These are phyloP conservation scores for Merluccius polli DNA, from an alignment of 2,797 vertebrate genomes.

Conservation along the genomic window DNA sequence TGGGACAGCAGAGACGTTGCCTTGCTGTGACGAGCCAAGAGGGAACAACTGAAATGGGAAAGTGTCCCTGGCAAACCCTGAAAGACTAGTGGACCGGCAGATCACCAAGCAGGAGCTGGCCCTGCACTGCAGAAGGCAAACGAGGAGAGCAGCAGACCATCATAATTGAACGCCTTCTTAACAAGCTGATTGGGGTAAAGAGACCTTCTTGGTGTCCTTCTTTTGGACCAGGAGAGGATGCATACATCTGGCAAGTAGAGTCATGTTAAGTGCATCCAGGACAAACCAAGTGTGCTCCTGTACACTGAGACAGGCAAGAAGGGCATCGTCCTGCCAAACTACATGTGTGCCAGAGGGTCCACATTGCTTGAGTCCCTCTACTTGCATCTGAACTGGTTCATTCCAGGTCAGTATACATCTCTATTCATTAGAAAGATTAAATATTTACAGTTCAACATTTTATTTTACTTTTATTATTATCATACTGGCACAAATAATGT, in stretches of 20 bases:
- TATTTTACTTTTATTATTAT: too few relatives aligned
- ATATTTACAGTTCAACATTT: too few relatives aligned
- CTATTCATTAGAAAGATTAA: too few relatives aligned
- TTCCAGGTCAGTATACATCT: constrained; percentile 30
- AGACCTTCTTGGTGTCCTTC: constrained; percentile 10
- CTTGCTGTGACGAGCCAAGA: constrained; percentile 11
- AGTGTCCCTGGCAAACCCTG: constrained; percentile 21
- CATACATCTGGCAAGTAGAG: constrained; percentile 12
- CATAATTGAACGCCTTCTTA: constrained; percentile 13
- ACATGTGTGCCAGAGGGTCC: constrained; percentile 25
- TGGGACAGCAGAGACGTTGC: constrained; percentile 12
- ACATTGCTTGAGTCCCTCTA: constrained; percentile 29
- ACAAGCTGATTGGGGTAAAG: constrained; percentile 16
- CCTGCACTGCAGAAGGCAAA: constrained; percentile 22
- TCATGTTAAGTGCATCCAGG: constrained; percentile 26
- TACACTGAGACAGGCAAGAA: constrained; percentile 14
- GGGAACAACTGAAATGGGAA: constrained; percentile 12
- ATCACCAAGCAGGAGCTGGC: constrained; percentile 17
- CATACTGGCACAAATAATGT: too few relatives aligned
- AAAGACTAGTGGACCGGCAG: constrained; percentile 13
- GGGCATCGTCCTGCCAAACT: constrained; percentile 3
- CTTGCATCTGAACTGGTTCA: constrained; percentile 29
- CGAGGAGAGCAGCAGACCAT: constrained; percentile 6
- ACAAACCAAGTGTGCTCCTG: constrained; percentile 18
- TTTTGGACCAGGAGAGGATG: constrained; percentile 16